These are phyloP conservation scores for Parapsyche elsis DNA, from an alignment of 1,140 invertebrate species.

Conservation along the genomic window DNA sequence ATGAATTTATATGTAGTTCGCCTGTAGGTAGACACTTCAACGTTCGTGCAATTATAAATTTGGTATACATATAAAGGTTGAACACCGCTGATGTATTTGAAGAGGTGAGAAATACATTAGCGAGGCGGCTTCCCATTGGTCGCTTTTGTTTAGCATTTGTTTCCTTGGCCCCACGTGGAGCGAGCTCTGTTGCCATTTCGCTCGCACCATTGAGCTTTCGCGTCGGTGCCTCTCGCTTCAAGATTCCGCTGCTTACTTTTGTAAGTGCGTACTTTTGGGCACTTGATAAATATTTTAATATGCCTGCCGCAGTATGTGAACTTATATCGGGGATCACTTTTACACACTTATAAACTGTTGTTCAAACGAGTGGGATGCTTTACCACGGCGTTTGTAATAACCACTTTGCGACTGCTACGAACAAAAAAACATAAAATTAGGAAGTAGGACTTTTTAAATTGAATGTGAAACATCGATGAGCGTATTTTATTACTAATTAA, in stretches of 20 bases:
- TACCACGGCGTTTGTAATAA: conserved; percentile 23
- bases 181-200: conserved; percentile 24
- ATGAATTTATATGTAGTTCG: no score
- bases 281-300: conserved; percentile 56
- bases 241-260: conserved; percentile 50
- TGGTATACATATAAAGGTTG: neutral
- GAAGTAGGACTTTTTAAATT: no score
- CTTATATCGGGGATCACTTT: conserved; percentile 35
- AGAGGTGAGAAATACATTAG: conserved; percentile 57
- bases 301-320: conserved; percentile 44
- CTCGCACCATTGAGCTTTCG: neutral
- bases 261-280: conserved; percentile 53
- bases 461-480: no score
- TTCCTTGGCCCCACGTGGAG: conserved; percentile 53
- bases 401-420: neutral
- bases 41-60: no score
- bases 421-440: no score
- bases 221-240: conserved; percentile 39
- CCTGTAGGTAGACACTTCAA: no score
- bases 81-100: conserved; percentile 38
- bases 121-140: conserved; percentile 51
- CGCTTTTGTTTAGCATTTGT: conserved; percentile 54
- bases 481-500: no score
- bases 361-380: conserved; percentile 31
- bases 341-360: conserved; percentile 25